Conservation (phyloP, 2,797 vertebrate genomes). For the Cetoscarus ocellatus region DNA sequence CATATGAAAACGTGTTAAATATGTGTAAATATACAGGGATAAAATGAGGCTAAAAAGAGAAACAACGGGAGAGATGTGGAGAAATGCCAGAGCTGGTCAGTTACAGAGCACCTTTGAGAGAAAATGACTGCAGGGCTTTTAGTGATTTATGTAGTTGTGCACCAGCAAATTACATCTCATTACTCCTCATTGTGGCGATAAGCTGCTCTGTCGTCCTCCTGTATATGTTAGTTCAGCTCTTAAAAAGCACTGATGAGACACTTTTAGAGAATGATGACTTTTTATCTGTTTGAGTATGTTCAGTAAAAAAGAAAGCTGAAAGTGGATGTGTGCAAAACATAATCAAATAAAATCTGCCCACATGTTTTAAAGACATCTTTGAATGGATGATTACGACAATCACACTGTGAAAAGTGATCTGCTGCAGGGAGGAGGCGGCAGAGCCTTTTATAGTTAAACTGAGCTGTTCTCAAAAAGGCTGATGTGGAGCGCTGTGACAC, state of each 20-base stretch:
- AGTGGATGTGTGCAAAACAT: too few relatives aligned
- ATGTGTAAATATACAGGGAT: conserved; percentile 1
- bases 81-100: conserved; percentile 30
- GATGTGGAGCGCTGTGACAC: conserved; percentile 26
- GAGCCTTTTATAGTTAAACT: conserved; percentile 24
- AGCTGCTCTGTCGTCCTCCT: conserved; percentile 63
- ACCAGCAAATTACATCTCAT: conserved; percentile 74
- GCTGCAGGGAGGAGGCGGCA: conserved; percentile 4
- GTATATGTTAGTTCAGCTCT: conserved; percentile 67
- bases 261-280: conserved; percentile 46
- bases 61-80: conserved; percentile 13
- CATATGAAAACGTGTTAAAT: too few relatives aligned
- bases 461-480: conserved; percentile 32
- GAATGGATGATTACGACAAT: conserved; percentile 20
- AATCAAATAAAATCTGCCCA: conserved; percentile 2
- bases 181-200: conserved; percentile 73
- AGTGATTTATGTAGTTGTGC: conserved; percentile 69
- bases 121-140: conserved; percentile 45
- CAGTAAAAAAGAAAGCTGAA: too few relatives aligned
- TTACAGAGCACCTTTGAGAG: conserved; percentile 47
- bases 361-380: neutral
- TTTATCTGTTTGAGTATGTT: conserved; percentile 10
- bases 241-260: conserved; percentile 72
- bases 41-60: neutral
- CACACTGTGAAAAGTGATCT: conserved; percentile 16